A percentile compares a stretch with the other conserved stretches of the same genome.
Evolutionary conservation across 2,888 invertebrate genomes (phyloP).

Genomic region (Cotesia congregata): DNA sequence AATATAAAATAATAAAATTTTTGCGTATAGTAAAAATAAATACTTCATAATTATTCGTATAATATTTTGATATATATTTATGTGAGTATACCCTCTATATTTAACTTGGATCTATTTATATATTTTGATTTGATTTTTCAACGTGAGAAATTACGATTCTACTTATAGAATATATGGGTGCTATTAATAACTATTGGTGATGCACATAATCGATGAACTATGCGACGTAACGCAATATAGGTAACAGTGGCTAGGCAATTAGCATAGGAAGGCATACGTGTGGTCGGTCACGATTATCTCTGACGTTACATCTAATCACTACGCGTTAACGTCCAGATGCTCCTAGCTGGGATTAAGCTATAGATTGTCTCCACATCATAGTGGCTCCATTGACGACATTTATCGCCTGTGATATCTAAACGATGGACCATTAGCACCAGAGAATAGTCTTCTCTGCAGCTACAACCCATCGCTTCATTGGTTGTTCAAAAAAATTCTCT

Average conservation of each 20-base stretch:
- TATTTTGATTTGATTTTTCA: too few species aligned
- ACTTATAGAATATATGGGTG: neutral
- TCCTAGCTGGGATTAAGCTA: slow-evolving; percentile 22
- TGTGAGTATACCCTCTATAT: too few species aligned
- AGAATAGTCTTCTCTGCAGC: neutral
- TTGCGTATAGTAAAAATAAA: too few species aligned
- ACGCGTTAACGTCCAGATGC: slow-evolving; percentile 28
- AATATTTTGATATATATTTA: too few species aligned
- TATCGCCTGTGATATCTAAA: slow-evolving; percentile 6
- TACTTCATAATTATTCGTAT: too few species aligned
- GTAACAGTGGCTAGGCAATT: slow-evolving; percentile 24
- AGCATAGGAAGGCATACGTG: slow-evolving; percentile 25
- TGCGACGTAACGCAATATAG: neutral
- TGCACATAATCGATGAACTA: slow-evolving; percentile 18
- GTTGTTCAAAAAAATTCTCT: too few species aligned
- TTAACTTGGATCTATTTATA: too few species aligned
- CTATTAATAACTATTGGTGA: neutral
- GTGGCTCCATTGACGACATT: slow-evolving; percentile 25
- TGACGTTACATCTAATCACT: slow-evolving; percentile 35
- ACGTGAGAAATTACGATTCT: neutral
- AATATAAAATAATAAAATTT: too few species aligned
- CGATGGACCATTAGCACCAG: neutral
- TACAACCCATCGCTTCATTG: neutral
- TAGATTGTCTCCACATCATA: slow-evolving; percentile 29
- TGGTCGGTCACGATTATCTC: slow-evolving; percentile 31